Conservation (phyloP, 2,113 vertebrate genomes). For the Tringa solitaria region DNA sequence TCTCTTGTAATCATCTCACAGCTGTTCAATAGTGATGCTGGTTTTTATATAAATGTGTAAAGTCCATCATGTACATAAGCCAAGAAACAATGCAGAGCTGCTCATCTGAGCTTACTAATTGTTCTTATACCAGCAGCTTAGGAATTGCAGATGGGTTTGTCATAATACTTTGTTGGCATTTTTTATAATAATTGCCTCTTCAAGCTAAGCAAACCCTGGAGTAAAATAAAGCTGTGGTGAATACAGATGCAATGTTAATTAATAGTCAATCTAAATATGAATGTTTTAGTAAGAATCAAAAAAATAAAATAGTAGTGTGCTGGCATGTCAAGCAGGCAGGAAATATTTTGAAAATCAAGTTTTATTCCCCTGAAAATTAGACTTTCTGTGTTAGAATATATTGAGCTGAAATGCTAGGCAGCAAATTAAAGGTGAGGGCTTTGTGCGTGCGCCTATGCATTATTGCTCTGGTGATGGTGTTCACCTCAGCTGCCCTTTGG, state of each 20-base stretch:
- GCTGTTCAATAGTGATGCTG: neutral
- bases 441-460: neutral
- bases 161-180: conserved; percentile 47
- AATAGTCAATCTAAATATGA: conserved; percentile 19
- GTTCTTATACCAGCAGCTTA: conserved; percentile 40
- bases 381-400: neutral
- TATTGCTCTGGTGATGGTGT: neutral
- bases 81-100: conserved; percentile 24
- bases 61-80: neutral
- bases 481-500: neutral
- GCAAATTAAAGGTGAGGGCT: neutral
- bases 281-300: neutral
- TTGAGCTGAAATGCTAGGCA: neutral
- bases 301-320: neutral
- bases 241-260: conserved; percentile 52
- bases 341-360: neutral
- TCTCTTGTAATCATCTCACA: conserved; percentile 16
- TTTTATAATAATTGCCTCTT: conserved; percentile 63
- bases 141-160: conserved; percentile 61
- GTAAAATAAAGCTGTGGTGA: conserved; percentile 34
- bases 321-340: neutral
- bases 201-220: conserved; percentile 56
- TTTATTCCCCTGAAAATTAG: conserved; percentile 7
- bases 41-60: neutral
- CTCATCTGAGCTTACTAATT: conserved; percentile 48